Evolutionary conservation across 1,140 invertebrate genomes (phyloP).

Genomic region (Brachionus asplanchnoidis): DNA sequence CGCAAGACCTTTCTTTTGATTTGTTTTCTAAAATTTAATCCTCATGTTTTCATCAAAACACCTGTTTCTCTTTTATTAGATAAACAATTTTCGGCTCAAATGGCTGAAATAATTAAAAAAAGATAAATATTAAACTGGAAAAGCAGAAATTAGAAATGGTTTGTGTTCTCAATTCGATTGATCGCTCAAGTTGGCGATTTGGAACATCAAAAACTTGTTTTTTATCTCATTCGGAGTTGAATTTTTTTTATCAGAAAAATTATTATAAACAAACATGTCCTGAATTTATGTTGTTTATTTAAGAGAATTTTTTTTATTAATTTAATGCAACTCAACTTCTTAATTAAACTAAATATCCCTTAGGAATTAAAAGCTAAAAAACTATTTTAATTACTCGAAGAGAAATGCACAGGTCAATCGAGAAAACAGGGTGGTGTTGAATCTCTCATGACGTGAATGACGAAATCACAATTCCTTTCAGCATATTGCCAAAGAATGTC

Average conservation of each 20-base stretch:
- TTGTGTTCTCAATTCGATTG: not conserved
- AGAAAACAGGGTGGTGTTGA: not conserved
- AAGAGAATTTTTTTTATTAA: conserved; percentile 50
- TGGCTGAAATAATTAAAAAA: not conserved
- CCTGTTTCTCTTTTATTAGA: not conserved
- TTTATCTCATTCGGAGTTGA: not conserved
- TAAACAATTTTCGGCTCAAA: not conserved
- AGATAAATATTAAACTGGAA: not conserved
- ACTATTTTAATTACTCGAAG: not conserved
- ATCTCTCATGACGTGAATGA: not conserved
- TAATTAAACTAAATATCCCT: not conserved
- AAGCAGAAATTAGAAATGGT: too few relatives aligned
- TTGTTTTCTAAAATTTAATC: not conserved
- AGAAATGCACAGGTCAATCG: not conserved
- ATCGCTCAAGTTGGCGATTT: not conserved
- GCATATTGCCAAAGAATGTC: too few relatives aligned
- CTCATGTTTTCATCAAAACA: not conserved
- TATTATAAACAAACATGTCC: conserved; percentile 31
- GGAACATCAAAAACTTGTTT: not conserved
- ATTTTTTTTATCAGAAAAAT: not conserved
- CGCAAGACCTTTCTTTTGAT: not conserved
- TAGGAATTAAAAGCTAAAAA: not conserved
- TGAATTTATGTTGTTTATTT: conserved; percentile 42
- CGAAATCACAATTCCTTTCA: too few relatives aligned
- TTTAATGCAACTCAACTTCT: not conserved